phyloP scores from a whole-genome alignment of 1,140 invertebrate species.

The Macrocentrus cingulum region DNA sequence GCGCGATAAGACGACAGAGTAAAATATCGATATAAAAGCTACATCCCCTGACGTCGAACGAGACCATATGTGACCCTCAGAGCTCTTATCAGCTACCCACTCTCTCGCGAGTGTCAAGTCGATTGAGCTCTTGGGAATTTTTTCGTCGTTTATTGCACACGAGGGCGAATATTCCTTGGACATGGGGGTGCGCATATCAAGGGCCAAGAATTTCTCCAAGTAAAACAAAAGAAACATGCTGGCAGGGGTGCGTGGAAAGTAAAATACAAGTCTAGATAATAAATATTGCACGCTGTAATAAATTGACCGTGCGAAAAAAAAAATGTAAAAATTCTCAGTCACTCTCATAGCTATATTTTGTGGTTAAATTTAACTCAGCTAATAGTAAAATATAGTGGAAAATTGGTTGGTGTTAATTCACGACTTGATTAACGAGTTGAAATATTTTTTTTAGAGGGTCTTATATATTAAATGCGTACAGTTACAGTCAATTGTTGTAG shows the following conservation, averaged over 20 bases:
- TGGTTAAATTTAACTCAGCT: too few species aligned
- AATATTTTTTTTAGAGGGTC: too few species aligned
- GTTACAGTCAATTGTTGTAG: conserved; percentile 16
- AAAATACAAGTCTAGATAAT: background rate
- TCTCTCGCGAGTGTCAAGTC: conserved; percentile 14
- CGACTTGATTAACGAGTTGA: too few species aligned
- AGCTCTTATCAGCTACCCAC: conserved; percentile 40
- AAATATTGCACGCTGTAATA: background rate
- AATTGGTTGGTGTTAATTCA: too few species aligned
- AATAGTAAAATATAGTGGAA: too few species aligned
- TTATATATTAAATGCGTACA: conserved; percentile 3
- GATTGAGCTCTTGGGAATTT: conserved; percentile 15
- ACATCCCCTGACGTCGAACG: conserved; percentile 5
- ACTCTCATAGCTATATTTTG: too few species aligned
- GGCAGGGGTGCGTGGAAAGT: conserved; percentile 40
- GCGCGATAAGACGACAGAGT: conserved; percentile 46
- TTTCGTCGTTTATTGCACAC: conserved; percentile 19
- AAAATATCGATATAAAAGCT: conserved; percentile 36
- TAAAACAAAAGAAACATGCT: conserved; percentile 59
- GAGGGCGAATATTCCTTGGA: conserved; percentile 2
- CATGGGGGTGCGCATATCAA: conserved; percentile 5
- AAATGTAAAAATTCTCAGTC: too few species aligned
- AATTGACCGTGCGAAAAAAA: conserved; percentile 1
- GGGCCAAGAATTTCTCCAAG: conserved; percentile 32
- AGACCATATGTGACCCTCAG: conserved; percentile 42